Conservation (phyloP, 2,797 vertebrate species). For the Acropternis orthonyx region DNA sequence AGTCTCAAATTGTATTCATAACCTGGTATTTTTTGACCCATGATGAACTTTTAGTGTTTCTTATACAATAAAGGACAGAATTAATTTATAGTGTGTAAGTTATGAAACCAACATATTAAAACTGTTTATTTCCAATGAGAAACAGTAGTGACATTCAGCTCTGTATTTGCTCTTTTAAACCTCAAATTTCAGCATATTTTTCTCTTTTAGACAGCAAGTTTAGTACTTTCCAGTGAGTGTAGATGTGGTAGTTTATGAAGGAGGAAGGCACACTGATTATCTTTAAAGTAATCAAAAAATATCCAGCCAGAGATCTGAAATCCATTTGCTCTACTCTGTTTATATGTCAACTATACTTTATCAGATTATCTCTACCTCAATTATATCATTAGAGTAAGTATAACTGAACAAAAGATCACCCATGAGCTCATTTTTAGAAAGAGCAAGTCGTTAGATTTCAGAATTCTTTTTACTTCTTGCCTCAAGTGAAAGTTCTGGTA, state of each 20-base stretch:
- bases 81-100: background rate
- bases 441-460: background rate
- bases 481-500: background rate
- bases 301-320: background rate
- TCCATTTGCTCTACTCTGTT: constrained; percentile 23
- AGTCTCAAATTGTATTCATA: background rate
- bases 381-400: constrained; percentile 26
- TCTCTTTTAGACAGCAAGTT: background rate
- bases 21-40: background rate
- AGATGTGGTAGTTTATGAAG: background rate
- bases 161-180: background rate
- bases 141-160: background rate
- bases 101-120: background rate
- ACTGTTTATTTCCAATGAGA: background rate
- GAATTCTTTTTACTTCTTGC: background rate
- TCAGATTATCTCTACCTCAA: constrained; percentile 13
- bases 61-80: background rate
- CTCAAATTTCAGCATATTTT: background rate
- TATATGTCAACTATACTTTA: background rate
- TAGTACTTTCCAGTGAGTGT: background rate
- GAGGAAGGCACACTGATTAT: background rate
- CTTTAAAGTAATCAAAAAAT: constrained; percentile 14
- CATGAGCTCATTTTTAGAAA: background rate
- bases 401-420: constrained; percentile 2
- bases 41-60: background rate